phyloP scores from a whole-genome alignment of 1,140 invertebrate species.

The Diabrotica undecimpunctata region DNA sequence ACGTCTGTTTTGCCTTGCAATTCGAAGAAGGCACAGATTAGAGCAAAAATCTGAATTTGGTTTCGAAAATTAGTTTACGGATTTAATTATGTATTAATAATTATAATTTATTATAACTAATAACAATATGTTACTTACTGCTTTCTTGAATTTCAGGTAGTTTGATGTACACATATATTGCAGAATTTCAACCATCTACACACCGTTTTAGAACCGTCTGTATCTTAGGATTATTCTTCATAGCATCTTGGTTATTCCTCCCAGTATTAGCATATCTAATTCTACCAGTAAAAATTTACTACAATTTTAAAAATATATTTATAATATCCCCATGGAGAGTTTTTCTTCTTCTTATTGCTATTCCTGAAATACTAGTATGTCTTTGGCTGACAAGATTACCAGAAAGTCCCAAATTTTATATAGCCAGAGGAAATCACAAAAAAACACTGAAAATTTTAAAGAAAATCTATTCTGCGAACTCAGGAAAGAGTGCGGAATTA shows the following conservation, averaged over 20 bases:
- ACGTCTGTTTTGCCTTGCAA: too few species aligned
- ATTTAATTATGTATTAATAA: not conserved
- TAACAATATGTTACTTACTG: conserved; percentile 27
- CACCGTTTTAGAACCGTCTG: conserved; percentile 56
- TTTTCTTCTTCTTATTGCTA: conserved; percentile 55
- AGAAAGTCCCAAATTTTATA: conserved; percentile 75
- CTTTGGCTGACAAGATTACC: conserved; percentile 56
- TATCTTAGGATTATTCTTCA: conserved; percentile 60
- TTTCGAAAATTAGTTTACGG: too few species aligned
- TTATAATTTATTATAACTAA: not conserved
- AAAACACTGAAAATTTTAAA: conserved; percentile 59
- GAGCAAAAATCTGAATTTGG: too few species aligned
- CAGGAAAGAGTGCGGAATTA: conserved; percentile 47
- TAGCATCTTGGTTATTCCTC: conserved; percentile 58
- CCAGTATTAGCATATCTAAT: conserved; percentile 52
- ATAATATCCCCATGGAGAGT: conserved; percentile 55
- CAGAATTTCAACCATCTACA: conserved; percentile 59
- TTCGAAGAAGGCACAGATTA: too few species aligned
- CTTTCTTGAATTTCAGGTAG: conserved; percentile 41
- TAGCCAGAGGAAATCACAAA: conserved; percentile 58
- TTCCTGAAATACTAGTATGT: conserved; percentile 54
- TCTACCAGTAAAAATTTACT: conserved; percentile 43
- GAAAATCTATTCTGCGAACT: conserved; percentile 60
- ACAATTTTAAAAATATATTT: conserved; percentile 20
- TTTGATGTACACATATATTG: conserved; percentile 59